Percentiles rank a stretch among this genome's conserved stretches.
Evolutionary conservation across 2,797 vertebrate genomes (phyloP).

Genomic region (Catamblyrhynchus diadema): DNA sequence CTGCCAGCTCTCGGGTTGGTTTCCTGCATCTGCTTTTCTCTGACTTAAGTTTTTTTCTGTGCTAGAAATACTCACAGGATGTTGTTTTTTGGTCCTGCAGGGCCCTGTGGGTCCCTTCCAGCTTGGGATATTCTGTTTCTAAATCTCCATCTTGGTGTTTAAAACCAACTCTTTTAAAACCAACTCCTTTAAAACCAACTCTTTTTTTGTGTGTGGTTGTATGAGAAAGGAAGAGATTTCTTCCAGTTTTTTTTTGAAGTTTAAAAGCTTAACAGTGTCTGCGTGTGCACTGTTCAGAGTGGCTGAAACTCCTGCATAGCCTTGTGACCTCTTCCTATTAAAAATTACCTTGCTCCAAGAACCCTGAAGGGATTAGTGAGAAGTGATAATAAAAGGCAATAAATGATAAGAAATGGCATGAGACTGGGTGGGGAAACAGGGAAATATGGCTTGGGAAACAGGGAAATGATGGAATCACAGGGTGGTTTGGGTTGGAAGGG

Average conservation of each 20-base stretch:
- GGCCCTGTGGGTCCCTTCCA: not conserved
- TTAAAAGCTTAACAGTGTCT: not conserved
- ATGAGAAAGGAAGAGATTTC: not conserved
- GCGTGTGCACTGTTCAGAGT: accelerated
- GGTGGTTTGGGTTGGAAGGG: not conserved
- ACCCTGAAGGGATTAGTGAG: not conserved
- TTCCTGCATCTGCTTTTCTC: not conserved
- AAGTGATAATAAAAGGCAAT: not conserved
- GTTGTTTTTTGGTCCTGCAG: not conserved
- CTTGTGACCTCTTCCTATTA: not conserved
- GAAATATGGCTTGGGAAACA: not conserved
- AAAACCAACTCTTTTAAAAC: not conserved
- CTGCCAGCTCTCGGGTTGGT: not conserved
- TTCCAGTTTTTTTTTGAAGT: not conserved
- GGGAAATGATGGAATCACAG: accelerated
- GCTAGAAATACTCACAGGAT: not conserved
- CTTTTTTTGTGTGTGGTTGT: not conserved
- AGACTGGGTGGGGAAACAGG: too few species aligned
- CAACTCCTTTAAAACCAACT: not conserved
- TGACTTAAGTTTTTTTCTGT: not conserved
- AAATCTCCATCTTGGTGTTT: not conserved
- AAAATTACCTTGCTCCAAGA: not conserved
- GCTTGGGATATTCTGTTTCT: not conserved
- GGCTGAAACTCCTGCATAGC: not conserved
- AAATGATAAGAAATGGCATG: not conserved